phyloP scores from a whole-genome alignment of 2,797 vertebrate genomes.

The Macrochelys suwanniensis region DNA sequence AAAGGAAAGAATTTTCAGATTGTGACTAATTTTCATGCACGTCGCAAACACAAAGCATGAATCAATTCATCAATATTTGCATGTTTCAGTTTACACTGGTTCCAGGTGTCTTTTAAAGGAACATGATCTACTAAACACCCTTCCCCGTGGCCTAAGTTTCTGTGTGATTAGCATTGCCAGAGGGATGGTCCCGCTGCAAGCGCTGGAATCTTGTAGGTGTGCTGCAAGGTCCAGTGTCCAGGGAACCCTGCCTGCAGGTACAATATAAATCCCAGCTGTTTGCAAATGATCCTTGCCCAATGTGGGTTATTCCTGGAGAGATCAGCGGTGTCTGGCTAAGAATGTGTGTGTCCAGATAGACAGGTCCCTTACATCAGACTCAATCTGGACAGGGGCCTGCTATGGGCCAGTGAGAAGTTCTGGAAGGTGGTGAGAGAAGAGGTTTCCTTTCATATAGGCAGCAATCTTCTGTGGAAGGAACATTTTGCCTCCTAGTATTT shows the following conservation, averaged over 20 bases:
- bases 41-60: slow-evolving; percentile 34
- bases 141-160: neutral
- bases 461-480: neutral
- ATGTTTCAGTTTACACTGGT: slow-evolving; percentile 8
- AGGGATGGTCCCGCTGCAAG: slow-evolving; percentile 17
- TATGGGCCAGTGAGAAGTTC: slow-evolving; percentile 66
- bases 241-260: neutral
- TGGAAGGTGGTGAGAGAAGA: slow-evolving; percentile 57
- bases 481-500: neutral
- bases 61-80: neutral
- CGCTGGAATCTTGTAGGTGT: neutral
- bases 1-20: neutral
- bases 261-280: neutral
- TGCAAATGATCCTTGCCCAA: neutral
- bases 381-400: slow-evolving; percentile 48
- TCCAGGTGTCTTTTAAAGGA: slow-evolving; percentile 15
- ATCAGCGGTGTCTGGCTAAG: neutral
- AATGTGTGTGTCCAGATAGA: neutral
- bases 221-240: neutral
- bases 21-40: slow-evolving; percentile 9
- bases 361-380: neutral
- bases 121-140: neutral
- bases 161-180: slow-evolving; percentile 7
- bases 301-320: slow-evolving; percentile 21
- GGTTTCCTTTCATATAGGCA: slow-evolving; percentile 11